Base-by-base conservation (phyloP, 2,113 vertebrate genomes). In the Chaenogobius annularis region DNA sequence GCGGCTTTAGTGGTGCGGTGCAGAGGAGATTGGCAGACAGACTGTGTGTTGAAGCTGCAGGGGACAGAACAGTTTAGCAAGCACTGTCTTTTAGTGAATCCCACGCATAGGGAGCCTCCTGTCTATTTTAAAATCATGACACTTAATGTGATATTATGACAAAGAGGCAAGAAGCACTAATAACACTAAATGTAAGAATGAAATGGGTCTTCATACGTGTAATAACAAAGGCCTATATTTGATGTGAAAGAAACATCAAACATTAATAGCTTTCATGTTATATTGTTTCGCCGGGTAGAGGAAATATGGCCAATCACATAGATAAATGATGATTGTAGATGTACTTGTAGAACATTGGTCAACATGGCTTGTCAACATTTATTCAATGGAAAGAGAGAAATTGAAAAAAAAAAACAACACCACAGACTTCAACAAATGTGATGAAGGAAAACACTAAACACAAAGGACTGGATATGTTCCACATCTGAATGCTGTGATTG, bases 41-140 rank as follows among this genome's bases (percentile, higher is more conserved):
- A 70, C 77, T 81, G 68, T 72, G 77, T 76, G 5, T 8, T 35
- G 44, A 31, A 63, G 67, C 75, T 77, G 66, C 70, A 73, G 67
- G 72, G 62, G 65, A 59, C 19, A 44, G 73, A 62, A 40, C 55
- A 68, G 74, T 74, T 75, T 44, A 70, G 61, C 35, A 58, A 66
- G 46, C 35, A 19, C 72, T 31, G 54, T 66, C 55, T 79, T 76
- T 56, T 72, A 73, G 54, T 13, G 70, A 48, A 66, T 52, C n/a
- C 44, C 73, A 15, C 64, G 59, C 14, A 52, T 40, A 20, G 48
- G 72, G 56, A n/a, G n/a, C 37, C 50, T 64, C 48, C 59, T 48
- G 68, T 68, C n/a, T 71, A 44, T 62, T 58, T 83, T 62, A 68
- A 50, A 79, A 79, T 61, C 66, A 22, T 52, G 40, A 61, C n/a